A percentile compares a stretch with the other conserved stretches of the same genome.
Conservation (phyloP, 2,888 invertebrate genomes). For the Aporophyla lueneburgensis region DNA sequence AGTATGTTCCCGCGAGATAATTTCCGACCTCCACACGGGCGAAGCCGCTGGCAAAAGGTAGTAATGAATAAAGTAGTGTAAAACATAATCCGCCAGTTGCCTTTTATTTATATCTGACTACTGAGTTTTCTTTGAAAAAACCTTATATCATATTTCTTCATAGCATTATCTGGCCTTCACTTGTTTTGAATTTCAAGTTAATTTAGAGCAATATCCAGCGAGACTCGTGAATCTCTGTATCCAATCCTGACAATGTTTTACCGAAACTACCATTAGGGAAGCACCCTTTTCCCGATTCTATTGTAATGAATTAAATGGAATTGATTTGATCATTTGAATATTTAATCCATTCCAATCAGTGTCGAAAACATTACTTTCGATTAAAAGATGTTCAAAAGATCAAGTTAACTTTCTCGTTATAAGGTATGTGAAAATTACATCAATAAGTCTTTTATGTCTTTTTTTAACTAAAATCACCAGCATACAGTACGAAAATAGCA, state of each 20-base stretch:
- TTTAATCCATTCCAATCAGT: slow-evolving; percentile 2
- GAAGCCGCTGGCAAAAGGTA: no score
- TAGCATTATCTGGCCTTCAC: not conserved
- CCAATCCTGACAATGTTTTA: slow-evolving; percentile 9
- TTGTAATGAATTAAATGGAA: slow-evolving; percentile 17
- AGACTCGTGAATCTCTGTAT: not conserved
- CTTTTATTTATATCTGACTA: not conserved
- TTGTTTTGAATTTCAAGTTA: not conserved
- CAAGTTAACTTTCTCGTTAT: not conserved
- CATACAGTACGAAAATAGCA: not conserved
- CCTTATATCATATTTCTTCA: no score
- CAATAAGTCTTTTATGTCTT: not conserved
- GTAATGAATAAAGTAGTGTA: not conserved
- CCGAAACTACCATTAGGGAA: slow-evolving; percentile 13
- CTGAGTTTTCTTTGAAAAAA: not conserved
- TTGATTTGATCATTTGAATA: slow-evolving; percentile 19
- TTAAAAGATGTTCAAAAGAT: not conserved
- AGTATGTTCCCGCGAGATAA: no score
- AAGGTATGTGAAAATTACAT: not conserved
- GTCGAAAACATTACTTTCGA: slow-evolving; percentile 8
- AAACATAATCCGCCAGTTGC: not conserved
- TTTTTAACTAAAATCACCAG: not conserved
- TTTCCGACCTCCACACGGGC: no score
- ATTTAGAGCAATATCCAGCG: not conserved
- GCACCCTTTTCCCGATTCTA: slow-evolving; percentile 2